Percentiles rank a stretch among this genome's conserved stretches.
These are phyloP conservation scores for Neoarius graeffei DNA, from an alignment of 2,113 vertebrate species.

Conservation along the genomic window DNA sequence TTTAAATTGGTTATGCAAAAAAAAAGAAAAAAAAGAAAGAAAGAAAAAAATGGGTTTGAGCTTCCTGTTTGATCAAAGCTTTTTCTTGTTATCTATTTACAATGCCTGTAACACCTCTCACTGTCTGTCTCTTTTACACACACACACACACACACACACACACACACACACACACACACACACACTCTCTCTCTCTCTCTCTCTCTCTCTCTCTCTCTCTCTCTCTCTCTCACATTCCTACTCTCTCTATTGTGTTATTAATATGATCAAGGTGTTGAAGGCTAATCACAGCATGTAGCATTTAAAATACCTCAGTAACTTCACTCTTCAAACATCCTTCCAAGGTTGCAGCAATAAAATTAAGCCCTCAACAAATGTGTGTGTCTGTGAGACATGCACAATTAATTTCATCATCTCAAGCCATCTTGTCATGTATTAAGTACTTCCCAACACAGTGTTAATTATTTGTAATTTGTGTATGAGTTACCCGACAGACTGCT, in stretches of 20 bases:
- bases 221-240: not conserved
- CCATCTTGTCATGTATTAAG: not conserved
- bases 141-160: not conserved
- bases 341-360: conserved; percentile 18
- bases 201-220: not conserved
- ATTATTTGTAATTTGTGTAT: not conserved
- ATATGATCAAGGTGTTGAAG: conserved; percentile 35
- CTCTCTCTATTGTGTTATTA: not conserved
- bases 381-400: not conserved
- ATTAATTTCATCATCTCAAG: not conserved
- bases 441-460: not conserved
- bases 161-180: not conserved
- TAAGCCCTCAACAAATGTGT: not conserved
- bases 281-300: conserved; percentile 37
- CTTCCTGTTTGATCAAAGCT: not conserved
- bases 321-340: conserved; percentile 55
- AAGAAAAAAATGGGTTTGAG: not conserved
- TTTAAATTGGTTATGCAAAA: not conserved
- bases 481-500: not conserved
- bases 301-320: conserved; percentile 28
- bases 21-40: too few relatives aligned
- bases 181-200: not conserved
- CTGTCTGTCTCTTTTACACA: not conserved
- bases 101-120: not conserved
- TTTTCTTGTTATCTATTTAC: not conserved